These are phyloP conservation scores for Falco punctatus DNA, from an alignment of 2,113 vertebrate genomes.

Conservation along the genomic window DNA sequence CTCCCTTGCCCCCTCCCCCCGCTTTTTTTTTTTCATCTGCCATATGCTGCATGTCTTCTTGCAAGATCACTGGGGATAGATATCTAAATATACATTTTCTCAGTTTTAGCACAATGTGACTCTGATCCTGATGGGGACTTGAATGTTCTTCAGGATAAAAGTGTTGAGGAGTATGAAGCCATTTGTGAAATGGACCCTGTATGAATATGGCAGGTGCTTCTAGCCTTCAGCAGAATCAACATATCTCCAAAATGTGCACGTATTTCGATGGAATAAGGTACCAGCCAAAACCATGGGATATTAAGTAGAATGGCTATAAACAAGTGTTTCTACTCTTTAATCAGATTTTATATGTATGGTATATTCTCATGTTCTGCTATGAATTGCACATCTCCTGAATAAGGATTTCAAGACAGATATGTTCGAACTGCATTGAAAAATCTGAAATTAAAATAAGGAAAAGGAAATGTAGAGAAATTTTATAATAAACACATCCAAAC, in stretches of 20 bases:
- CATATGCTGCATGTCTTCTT: conserved; percentile 31
- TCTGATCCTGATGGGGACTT: neutral
- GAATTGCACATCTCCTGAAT: neutral
- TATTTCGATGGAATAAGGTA: neutral
- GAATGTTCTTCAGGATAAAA: conserved; percentile 25
- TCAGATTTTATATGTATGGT: neutral
- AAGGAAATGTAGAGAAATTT: neutral
- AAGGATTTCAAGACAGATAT: neutral
- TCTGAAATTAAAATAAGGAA: neutral
- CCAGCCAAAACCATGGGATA: neutral
- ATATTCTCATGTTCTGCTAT: neutral
- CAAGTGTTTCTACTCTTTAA: neutral
- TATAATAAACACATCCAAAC: neutral
- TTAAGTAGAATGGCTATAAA: neutral
- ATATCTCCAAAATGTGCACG: neutral
- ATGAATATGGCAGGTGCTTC: neutral
- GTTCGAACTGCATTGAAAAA: neutral
- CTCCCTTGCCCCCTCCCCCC: neutral
- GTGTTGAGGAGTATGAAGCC: neutral
- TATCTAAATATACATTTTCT: conserved; percentile 49
- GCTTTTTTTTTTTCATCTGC: neutral
- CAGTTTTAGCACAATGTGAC: neutral
- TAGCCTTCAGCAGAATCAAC: neutral
- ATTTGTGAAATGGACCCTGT: neutral
- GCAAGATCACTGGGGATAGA: neutral